Conservation (phyloP, 2,888 invertebrate species). For the Diaprepes abbreviatus region DNA sequence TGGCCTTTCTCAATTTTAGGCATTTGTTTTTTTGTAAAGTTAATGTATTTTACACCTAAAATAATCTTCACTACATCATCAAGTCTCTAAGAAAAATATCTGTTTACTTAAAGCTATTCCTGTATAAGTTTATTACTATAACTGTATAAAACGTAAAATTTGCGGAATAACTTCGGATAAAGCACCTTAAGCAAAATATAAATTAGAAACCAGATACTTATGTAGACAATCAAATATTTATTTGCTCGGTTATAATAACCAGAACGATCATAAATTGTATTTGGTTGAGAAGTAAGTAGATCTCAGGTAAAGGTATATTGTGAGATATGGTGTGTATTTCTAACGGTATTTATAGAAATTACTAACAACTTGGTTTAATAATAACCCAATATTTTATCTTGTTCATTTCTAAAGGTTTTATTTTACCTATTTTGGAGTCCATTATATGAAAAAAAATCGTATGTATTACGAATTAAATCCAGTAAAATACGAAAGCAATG, state of each 20-base stretch:
- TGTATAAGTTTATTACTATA: background rate
- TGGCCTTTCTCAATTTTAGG: no score
- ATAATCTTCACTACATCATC: no score
- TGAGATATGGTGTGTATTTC: conserved; percentile 40
- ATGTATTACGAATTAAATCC: no score
- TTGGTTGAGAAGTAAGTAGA: conserved; percentile 35
- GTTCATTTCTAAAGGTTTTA: background rate
- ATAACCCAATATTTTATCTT: background rate
- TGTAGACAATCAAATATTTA: conserved; percentile 43
- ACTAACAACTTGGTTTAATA: conserved; percentile 2
- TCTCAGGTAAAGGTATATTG: conserved; percentile 21
- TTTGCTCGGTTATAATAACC: conserved; percentile 14
- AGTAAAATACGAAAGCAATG: no score
- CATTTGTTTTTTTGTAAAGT: no score
- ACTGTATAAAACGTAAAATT: conserved; percentile 16
- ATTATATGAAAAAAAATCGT: no score
- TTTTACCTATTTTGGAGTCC: no score
- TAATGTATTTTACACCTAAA: no score
- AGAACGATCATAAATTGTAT: conserved; percentile 37
- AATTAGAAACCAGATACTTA: conserved; percentile 35
- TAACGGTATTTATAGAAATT: conserved; percentile 25
- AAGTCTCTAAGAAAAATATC: no score
- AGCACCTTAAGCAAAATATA: conserved; percentile 34
- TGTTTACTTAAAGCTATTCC: background rate
- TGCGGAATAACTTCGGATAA: conserved; percentile 9